Conservation (phyloP, 2,113 vertebrate genomes). For the Hyla sarda region DNA sequence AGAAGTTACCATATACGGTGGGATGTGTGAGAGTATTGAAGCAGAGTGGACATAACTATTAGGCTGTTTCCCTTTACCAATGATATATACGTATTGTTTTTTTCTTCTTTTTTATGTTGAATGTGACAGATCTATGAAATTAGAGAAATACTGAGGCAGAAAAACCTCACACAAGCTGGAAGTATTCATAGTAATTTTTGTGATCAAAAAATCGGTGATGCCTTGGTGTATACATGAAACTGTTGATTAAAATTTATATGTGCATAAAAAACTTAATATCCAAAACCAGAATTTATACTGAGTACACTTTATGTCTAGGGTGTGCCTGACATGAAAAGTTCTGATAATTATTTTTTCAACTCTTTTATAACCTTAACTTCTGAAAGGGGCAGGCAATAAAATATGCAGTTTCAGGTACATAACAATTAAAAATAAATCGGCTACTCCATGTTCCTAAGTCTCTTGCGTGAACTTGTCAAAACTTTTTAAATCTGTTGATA, state of each 20-base stretch:
- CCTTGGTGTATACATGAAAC: too few relatives aligned
- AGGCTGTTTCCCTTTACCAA: too few relatives aligned
- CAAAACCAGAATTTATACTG: neutral
- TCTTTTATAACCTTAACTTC: neutral
- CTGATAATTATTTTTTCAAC: neutral
- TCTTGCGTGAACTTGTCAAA: slow-evolving; percentile 1
- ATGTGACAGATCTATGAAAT: too few relatives aligned
- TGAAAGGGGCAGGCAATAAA: neutral
- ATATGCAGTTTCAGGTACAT: neutral
- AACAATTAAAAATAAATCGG: neutral
- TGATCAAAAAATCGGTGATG: too few relatives aligned
- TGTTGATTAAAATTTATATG: neutral
- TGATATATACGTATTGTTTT: too few relatives aligned
- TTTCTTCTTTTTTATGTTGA: too few relatives aligned
- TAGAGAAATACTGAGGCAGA: too few relatives aligned
- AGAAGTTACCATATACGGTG: too few relatives aligned
- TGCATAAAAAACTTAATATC: neutral
- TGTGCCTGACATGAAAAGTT: neutral
- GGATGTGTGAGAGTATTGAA: too few relatives aligned
- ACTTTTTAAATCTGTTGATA: neutral
- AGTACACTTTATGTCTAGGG: neutral
- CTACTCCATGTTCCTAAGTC: neutral
- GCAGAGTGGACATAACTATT: too few relatives aligned
- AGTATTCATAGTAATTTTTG: too few relatives aligned
- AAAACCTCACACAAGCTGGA: too few relatives aligned